Evolutionary conservation across 2,113 vertebrate genomes (phyloP), one percentile per base, ranked within the genome.

Genomic region (Mugil cephalus): DNA sequence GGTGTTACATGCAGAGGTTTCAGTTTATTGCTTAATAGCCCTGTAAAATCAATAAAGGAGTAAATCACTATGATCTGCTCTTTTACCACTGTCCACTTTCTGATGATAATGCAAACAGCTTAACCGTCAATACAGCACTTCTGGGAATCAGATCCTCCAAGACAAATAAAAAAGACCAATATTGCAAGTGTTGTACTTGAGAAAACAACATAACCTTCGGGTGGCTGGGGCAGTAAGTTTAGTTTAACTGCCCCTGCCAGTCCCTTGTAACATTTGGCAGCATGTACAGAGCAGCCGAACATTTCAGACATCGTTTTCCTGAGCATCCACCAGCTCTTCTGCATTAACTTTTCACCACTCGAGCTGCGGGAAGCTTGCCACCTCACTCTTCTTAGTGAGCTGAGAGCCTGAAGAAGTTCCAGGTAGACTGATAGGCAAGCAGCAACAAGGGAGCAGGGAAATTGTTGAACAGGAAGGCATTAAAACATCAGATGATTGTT

Each of bases 201-300:
- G 46, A 55, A 55, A 59, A 72, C 69, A 77, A 62, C 65, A 54
- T 46, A 48, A 61, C 43, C 80, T 50, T 52, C 30, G 3, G 68
- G 62, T 52, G 55, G 54, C 63, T 42, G 8, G 40, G 36, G 72
- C 66, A 73, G 75, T 85, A 84, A 84, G 87, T 86, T 79, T 65
- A 68, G 69, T 75, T 82, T 70, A 89, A 89, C 81, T 75, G 76
- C 68, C 53, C 24, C 54, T 61, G 80, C 61, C 61, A 51, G 30
- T 84, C 82, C 69, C 18, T 24, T 14, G 56, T 66, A 80, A 68
- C 47, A 69, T 69, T 83, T 78, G 65, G 65, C 59, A 62, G 43
- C n/a, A 1, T 60, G 15, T 18, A 35, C 56, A 76, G 72, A 83
- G 63, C 52, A 63, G 52, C 34, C 66, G 19, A 11, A 14, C 7